Conservation (phyloP, 2,797 vertebrate species). For the Eptatretus atami region DNA sequence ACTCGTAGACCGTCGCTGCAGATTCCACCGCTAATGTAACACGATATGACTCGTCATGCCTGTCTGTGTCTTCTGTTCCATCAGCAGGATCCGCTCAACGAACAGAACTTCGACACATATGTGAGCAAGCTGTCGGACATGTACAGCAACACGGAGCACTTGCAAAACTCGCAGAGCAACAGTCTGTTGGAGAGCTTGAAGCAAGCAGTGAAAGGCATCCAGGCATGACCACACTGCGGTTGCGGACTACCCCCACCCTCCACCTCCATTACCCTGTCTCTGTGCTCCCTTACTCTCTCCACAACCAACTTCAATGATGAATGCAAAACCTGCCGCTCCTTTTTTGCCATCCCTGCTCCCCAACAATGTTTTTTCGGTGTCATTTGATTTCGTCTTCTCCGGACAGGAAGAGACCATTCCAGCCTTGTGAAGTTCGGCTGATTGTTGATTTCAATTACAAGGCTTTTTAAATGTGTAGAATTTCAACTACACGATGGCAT, state of each 20-base stretch:
- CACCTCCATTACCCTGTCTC: neutral
- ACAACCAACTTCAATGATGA: conserved; percentile 1
- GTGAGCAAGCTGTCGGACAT: conserved; percentile 96
- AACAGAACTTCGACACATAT: conserved; percentile 98
- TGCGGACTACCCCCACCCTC: neutral
- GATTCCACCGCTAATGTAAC: neutral
- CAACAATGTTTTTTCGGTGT: too few relatives aligned
- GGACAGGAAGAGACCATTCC: too few relatives aligned
- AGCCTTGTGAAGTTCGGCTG: too few relatives aligned
- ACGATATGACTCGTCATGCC: neutral
- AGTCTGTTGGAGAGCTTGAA: conserved; percentile 96
- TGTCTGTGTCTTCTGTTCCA: neutral
- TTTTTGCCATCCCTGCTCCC: too few relatives aligned
- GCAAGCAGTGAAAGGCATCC: conserved; percentile 96
- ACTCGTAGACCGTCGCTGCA: too few relatives aligned
- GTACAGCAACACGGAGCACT: conserved; percentile 93
- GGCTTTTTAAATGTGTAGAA: too few relatives aligned
- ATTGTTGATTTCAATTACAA: too few relatives aligned
- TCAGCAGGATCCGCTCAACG: conserved; percentile 65
- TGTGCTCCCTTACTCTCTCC: neutral
- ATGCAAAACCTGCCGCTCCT: neutral
- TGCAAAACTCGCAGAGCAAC: conserved; percentile 97
- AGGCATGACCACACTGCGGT: conserved; percentile 38
- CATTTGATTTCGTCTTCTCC: too few relatives aligned
- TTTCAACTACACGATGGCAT: too few relatives aligned